phyloP scores from a whole-genome alignment of 2,888 invertebrate genomes.

The Labia minor region DNA sequence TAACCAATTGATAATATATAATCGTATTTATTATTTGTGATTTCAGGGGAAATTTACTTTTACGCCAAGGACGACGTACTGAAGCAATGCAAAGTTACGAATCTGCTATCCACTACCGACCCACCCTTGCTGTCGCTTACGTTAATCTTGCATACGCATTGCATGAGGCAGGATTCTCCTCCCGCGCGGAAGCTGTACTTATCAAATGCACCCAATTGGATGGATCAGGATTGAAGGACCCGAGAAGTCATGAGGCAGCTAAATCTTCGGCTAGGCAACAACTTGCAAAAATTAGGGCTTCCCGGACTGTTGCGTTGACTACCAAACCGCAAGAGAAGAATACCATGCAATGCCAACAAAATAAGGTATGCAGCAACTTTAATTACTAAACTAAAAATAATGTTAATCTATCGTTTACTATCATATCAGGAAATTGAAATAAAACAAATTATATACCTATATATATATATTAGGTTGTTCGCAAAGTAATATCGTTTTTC shows the following conservation, averaged over 20 bases:
- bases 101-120: constrained; percentile 83
- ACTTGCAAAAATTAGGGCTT: constrained; percentile 35
- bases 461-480: too few species aligned
- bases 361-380: too few species aligned
- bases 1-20: too few species aligned
- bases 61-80: constrained; percentile 66
- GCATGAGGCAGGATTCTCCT: constrained; percentile 66
- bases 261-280: constrained; percentile 82
- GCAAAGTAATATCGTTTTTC: too few species aligned
- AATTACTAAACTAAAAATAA: too few species aligned
- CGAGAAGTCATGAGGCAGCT: constrained; percentile 77
- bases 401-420: too few species aligned
- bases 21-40: too few species aligned
- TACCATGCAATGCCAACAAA: too few species aligned
- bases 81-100: constrained; percentile 86
- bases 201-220: constrained; percentile 73
- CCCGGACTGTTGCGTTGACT: too few species aligned
- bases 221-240: constrained; percentile 77
- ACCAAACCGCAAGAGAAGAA: too few species aligned
- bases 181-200: constrained; percentile 74
- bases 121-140: constrained; percentile 89
- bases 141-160: constrained; percentile 85
- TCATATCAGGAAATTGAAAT: too few species aligned
- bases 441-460: too few species aligned
- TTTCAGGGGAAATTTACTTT: constrained; percentile 77